Conservation (phyloP, 1,140 invertebrate species). For the Lutraria rhynchaena region DNA sequence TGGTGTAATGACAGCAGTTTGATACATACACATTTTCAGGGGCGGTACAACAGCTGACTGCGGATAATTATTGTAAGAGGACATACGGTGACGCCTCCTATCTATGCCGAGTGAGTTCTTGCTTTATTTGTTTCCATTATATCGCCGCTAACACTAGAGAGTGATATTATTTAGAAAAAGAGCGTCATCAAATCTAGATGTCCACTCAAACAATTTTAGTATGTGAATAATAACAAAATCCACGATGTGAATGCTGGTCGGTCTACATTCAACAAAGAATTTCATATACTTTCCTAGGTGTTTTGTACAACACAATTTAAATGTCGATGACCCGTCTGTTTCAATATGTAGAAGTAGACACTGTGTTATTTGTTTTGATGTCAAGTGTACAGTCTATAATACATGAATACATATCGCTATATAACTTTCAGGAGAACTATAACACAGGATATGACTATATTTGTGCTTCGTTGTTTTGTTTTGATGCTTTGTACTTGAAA, state of each 20-base stretch:
- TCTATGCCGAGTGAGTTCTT: constrained; percentile 10
- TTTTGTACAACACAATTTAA: not conserved
- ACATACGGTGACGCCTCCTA: constrained; percentile 31
- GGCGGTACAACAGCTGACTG: not conserved
- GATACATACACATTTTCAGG: not conserved
- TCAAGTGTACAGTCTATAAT: not conserved
- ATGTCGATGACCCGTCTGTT: not conserved
- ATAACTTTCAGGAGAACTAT: constrained; percentile 10
- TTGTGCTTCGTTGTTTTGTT: constrained; percentile 41
- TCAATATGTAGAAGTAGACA: not conserved
- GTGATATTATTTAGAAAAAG: too few species aligned
- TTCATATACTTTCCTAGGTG: too few species aligned
- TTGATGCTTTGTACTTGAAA: constrained; percentile 16
- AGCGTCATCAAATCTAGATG: too few species aligned
- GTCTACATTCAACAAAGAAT: not conserved
- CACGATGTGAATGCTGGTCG: too few species aligned
- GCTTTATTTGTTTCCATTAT: too few species aligned
- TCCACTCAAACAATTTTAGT: too few species aligned
- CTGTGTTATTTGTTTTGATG: too few species aligned
- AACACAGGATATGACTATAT: constrained; percentile 30
- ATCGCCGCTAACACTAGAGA: too few species aligned
- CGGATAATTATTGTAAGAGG: constrained; percentile 20
- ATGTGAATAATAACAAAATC: too few species aligned
- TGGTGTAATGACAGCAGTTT: too few species aligned
- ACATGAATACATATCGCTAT: not conserved